Percentiles rank a stretch among this genome's conserved stretches.
Evolutionary conservation across 2,888 invertebrate species (phyloP).

Genomic region (Drosophila tanythrix): DNA sequence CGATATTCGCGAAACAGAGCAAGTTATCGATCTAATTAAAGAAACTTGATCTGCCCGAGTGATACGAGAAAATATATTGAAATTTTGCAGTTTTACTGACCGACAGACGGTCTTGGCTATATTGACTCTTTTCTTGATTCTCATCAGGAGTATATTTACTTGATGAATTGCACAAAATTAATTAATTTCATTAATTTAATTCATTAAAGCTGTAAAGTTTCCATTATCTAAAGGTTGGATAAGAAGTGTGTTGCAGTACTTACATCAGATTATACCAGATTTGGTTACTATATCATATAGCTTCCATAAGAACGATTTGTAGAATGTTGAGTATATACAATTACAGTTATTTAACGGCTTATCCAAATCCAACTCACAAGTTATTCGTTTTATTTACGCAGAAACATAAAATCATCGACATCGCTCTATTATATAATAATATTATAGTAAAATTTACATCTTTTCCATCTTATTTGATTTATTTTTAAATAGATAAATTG

Average conservation of each 20-base stretch:
- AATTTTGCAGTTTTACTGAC: background rate
- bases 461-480: background rate
- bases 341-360: background rate
- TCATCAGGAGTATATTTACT: background rate
- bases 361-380: background rate
- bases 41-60: too few species aligned
- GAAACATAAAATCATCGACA: background rate
- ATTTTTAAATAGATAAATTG: constrained; percentile 5
- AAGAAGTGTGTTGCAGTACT: background rate
- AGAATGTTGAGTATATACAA: background rate
- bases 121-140: background rate
- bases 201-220: background rate
- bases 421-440: background rate
- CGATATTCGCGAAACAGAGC: background rate
- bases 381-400: background rate
- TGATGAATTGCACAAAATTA: background rate
- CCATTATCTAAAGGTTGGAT: background rate
- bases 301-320: background rate
- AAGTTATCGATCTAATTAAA: too few species aligned
- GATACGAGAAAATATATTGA: background rate
- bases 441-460: background rate
- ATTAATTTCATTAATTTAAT: background rate
- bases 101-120: background rate
- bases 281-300: background rate
- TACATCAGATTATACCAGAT: background rate